Conservation (phyloP, 2,888 invertebrate species). For the Dicyrtomina minuta region DNA sequence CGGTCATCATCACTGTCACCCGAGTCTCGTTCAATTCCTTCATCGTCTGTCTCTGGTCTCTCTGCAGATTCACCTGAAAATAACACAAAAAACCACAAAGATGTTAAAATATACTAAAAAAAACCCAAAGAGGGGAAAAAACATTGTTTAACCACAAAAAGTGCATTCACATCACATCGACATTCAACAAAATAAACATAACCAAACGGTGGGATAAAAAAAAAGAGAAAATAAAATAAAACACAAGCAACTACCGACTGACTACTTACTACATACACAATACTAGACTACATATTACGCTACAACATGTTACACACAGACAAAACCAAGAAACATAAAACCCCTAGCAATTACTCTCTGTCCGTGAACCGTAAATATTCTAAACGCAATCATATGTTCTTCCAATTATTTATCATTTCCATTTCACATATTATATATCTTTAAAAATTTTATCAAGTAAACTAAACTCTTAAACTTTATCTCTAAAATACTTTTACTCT, state of each 20-base stretch:
- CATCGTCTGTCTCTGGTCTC: slow-evolving; percentile 73
- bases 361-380: slow-evolving; percentile 22
- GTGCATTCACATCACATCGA: slow-evolving; percentile 12
- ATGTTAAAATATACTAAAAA: slow-evolving; percentile 1
- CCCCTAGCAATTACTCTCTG: slow-evolving; percentile 18
- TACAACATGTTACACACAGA: slow-evolving; percentile 1
- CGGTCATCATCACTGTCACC: slow-evolving; percentile 66
- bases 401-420: not conserved
- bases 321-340: slow-evolving; percentile 22
- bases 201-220: too few species aligned
- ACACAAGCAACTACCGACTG: too few species aligned
- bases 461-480: too few species aligned
- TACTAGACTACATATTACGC: too few species aligned
- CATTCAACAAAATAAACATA: slow-evolving; percentile 9
- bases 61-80: slow-evolving; percentile 55
- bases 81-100: slow-evolving; percentile 12
- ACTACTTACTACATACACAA: too few species aligned
- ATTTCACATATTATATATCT: too few species aligned
- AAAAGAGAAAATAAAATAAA: too few species aligned
- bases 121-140: slow-evolving; percentile 14
- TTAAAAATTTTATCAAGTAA: too few species aligned
- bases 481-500: too few species aligned
- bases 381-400: slow-evolving; percentile 9
- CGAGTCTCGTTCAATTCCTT: slow-evolving; percentile 86
- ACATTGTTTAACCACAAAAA: slow-evolving; percentile 9